Evolutionary conservation across 2,797 vertebrate species (phyloP).

Genomic region (Sebastes trivittatus): DNA sequence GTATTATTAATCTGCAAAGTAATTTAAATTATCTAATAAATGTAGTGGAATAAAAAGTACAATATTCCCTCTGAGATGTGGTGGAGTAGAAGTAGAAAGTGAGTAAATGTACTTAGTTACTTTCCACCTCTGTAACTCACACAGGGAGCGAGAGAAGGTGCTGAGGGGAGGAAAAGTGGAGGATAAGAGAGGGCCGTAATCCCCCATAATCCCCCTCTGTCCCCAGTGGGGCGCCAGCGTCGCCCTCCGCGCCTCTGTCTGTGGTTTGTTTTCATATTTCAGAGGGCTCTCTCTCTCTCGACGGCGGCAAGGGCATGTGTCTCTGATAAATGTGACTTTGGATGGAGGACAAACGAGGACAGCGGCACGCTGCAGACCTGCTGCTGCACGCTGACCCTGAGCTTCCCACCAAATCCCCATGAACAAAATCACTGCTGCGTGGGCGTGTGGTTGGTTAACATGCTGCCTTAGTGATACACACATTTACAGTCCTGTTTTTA

Average conservation of each 20-base stretch:
- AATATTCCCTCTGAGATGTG: too few species aligned
- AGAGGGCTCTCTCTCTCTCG: background rate
- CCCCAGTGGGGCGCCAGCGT: constrained; percentile 3
- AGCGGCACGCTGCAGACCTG: background rate
- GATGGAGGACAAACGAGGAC: constrained; percentile 26
- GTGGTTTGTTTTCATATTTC: constrained; percentile 54
- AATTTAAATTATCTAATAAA: too few species aligned
- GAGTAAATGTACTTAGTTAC: too few species aligned
- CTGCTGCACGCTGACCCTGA: background rate
- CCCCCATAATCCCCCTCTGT: constrained; percentile 57
- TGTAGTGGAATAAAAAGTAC: too few species aligned
- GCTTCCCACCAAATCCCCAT: background rate
- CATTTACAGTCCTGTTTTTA: background rate
- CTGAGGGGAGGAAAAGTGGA: constrained; percentile 44
- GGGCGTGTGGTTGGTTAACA: background rate
- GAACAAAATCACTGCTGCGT: background rate
- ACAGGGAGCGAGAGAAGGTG: constrained; percentile 8
- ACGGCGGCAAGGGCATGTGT: constrained; percentile 1
- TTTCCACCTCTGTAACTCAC: background rate
- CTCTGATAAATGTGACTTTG: constrained; percentile 42
- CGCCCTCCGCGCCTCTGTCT: constrained; percentile 1
- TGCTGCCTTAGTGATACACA: background rate
- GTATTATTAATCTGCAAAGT: too few species aligned
- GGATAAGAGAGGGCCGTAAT: constrained; percentile 51
- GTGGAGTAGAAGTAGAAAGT: too few species aligned